Conservation (phyloP, 2,888 invertebrate species). For the Candidula unifasciata region DNA sequence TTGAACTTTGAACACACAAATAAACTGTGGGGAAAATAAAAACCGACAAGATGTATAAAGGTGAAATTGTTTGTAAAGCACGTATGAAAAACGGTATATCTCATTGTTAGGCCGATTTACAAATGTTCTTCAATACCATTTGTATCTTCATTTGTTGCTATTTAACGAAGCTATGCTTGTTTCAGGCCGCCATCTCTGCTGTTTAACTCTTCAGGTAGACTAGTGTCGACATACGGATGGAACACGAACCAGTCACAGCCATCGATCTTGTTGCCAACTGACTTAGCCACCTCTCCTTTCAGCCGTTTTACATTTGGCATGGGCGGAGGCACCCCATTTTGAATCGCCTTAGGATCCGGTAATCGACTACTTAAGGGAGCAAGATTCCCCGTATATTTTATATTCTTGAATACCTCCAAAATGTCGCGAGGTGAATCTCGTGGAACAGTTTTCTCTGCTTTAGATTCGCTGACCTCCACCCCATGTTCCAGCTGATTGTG, state of each 20-base stretch:
- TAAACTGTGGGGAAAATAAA: background rate
- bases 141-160: background rate
- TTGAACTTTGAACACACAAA: background rate
- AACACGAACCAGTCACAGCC: constrained; percentile 3
- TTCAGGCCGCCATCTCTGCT: background rate
- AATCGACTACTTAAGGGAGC: background rate
- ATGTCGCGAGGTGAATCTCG: background rate
- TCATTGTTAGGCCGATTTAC: background rate
- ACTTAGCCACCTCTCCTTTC: constrained; percentile 27
- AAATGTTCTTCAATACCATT: background rate
- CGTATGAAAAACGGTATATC: background rate
- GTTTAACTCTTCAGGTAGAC: background rate
- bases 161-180: background rate
- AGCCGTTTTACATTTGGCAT: constrained; percentile 16
- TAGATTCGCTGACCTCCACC: background rate
- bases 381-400: constrained; percentile 12
- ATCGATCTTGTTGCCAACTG: constrained; percentile 16
- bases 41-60: background rate
- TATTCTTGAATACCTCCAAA: background rate
- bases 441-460: background rate
- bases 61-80: background rate
- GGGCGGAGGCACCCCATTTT: background rate
- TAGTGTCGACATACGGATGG: background rate
- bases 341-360: no score
- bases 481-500: background rate